These are phyloP conservation scores for Achlya flavicornis DNA, from an alignment of 2,888 invertebrate genomes.

Conservation along the genomic window DNA sequence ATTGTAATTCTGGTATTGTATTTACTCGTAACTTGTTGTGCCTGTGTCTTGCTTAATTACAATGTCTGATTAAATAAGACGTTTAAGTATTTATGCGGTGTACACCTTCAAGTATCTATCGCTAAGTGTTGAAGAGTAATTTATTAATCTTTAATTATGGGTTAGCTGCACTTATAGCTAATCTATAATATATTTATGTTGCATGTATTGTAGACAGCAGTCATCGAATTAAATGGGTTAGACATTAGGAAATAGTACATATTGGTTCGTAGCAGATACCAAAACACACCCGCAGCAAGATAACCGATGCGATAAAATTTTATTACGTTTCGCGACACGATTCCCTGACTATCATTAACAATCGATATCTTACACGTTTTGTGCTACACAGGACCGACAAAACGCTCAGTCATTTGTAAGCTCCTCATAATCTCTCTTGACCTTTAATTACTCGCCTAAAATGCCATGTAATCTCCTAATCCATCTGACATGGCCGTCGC, in stretches of 20 bases:
- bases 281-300: constrained; percentile 39
- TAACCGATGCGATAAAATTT: constrained; percentile 63
- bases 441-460: constrained; percentile 46
- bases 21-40: background rate
- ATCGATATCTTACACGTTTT: constrained; percentile 40
- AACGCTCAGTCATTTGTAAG: constrained; percentile 5
- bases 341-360: constrained; percentile 46
- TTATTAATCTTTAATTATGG: background rate
- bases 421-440: constrained; percentile 34
- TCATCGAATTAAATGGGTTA: constrained; percentile 31
- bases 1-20: background rate
- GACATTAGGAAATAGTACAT: constrained; percentile 34
- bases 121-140: background rate
- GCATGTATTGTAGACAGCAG: background rate
- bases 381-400: background rate
- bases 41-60: background rate
- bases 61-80: constrained; percentile 4
- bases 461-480: constrained; percentile 42
- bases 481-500: constrained; percentile 47
- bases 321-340: constrained; percentile 63
- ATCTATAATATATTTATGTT: background rate
- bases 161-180: background rate
- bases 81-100: background rate
- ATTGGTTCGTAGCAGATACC: constrained; percentile 39
- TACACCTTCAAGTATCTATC: background rate